Evolutionary conservation across 53 echinoderm and acorn worm species (phyloP).

Genomic region (Arbacia lixula): DNA sequence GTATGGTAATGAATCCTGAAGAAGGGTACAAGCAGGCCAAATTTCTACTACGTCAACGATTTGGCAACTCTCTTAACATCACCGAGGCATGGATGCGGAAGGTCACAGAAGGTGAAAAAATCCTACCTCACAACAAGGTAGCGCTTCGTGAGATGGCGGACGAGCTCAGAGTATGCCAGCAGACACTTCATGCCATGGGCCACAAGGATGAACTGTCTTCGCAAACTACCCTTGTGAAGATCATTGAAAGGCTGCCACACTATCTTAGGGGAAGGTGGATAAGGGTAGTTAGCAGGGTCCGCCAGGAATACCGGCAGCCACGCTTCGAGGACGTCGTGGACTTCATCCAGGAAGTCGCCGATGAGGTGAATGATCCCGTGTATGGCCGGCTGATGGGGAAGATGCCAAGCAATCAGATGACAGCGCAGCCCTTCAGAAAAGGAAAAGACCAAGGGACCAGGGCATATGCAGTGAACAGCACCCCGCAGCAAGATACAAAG

Average conservation of each 20-base stretch:
- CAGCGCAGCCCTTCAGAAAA: too few species aligned
- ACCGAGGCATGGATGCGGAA: constrained; percentile 60
- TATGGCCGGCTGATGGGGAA: not conserved
- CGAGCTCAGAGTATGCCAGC: not conserved
- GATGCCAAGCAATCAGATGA: too few species aligned
- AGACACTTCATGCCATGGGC: not conserved
- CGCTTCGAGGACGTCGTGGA: not conserved
- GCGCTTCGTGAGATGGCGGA: not conserved
- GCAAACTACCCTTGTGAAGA: too few species aligned
- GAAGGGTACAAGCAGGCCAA: constrained; percentile 48
- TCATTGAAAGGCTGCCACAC: not conserved
- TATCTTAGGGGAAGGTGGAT: not conserved
- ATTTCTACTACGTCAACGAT: constrained; percentile 46
- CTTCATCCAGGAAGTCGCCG: not conserved
- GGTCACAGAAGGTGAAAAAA: constrained; percentile 33
- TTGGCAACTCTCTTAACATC: constrained; percentile 55
- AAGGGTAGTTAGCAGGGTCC: not conserved
- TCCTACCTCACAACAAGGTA: not conserved
- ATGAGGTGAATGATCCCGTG: not conserved
- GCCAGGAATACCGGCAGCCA: too few species aligned
- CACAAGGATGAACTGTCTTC: not conserved
- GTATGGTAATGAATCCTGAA: constrained; percentile 40
- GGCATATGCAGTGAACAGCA: too few species aligned
- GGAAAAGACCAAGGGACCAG: not conserved
- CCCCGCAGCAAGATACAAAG: too few species aligned